Base-by-base conservation (phyloP, 1,140 invertebrate species). In the Drosophila orosa region DNA sequence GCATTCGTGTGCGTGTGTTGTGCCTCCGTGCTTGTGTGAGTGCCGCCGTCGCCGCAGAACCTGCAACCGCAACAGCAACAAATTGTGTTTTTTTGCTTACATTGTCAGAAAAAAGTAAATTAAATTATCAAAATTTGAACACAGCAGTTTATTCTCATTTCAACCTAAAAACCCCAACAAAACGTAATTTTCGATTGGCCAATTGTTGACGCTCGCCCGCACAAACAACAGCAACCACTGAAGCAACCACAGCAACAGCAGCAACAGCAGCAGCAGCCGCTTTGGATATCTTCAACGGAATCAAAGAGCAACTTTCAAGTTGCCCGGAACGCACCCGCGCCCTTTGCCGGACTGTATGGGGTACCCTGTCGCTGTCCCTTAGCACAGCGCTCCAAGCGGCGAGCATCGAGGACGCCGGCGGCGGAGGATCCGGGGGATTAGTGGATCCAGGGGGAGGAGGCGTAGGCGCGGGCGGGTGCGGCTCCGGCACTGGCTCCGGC, bases 231-330 rank as follows among this genome's bases (percentile, higher is more conserved):
- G 31, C 31, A 54, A 35, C 50, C 50, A 35, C 50, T 35, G 50
- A 9, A 35, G 50, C 50, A 35, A 10, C 31, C 29, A 17, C 25
- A 17, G 12, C 24, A 47, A n/a, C 24, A 25, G 3, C 24, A 25
- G 2, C 24, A n/a, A 5, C 44, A 45, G 1, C 24, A 48, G 47
- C 39, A 57, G 33, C 66, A 58, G 71, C 69, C 90, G 84, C 90
- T 91, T 91, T 91, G 90, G 90, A 91, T 91, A 86, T 91, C 73
- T 87, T 91, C 55, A 90, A 78, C 84, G 84, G 76, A 78, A 60
- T 91, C 35, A 86, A 81, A 82, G 90, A 91, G 87, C 90, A 91
- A 91, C 90, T 91, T 62, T 90, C 87, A 87, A 91, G 90, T 91
- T 91, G 90, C 90, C 90, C 90, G 56, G 90, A 90, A 78, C 90